Conservation (phyloP, 2,113 vertebrate genomes). For the Paralichthys olivaceus region DNA sequence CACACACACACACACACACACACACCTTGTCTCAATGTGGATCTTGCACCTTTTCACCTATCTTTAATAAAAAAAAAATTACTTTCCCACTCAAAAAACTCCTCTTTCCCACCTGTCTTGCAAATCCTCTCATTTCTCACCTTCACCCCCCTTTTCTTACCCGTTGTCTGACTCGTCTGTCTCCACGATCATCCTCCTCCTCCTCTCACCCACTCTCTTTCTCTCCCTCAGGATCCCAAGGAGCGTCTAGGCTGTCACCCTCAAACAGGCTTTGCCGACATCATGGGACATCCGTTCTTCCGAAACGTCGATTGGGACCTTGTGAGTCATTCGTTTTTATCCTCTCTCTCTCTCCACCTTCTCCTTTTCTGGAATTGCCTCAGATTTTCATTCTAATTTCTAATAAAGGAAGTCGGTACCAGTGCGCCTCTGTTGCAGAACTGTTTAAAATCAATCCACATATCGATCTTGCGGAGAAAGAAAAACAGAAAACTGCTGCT, state of each 20-base stretch:
- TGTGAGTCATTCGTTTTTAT: slow-evolving; percentile 81
- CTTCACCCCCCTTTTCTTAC: slow-evolving; percentile 2
- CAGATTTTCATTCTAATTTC: neutral
- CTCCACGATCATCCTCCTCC: slow-evolving; percentile 23
- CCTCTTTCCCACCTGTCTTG: neutral
- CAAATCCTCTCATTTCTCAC: slow-evolving; percentile 14
- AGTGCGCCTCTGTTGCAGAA: neutral
- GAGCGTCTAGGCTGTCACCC: slow-evolving; percentile 98
- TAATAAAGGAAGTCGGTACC: slow-evolving; percentile 1
- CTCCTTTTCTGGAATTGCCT: neutral
- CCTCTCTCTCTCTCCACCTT: neutral
- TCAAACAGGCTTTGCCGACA: slow-evolving; percentile 98
- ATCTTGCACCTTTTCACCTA: neutral
- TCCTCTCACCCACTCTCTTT: slow-evolving; percentile 48
- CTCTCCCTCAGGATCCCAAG: slow-evolving; percentile 89
- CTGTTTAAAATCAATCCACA: slow-evolving; percentile 46
- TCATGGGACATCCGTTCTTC: slow-evolving; percentile 97
- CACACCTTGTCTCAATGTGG: neutral
- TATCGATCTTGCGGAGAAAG: slow-evolving; percentile 41
- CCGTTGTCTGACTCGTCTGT: slow-evolving; percentile 6
- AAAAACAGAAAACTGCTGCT: slow-evolving; percentile 26
- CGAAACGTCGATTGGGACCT: slow-evolving; percentile 98
- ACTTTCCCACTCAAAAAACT: neutral
- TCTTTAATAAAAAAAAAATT: neutral
- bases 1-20: neutral